phyloP scores from a whole-genome alignment of 2,113 vertebrate genomes.

The Pluvianellus socialis region DNA sequence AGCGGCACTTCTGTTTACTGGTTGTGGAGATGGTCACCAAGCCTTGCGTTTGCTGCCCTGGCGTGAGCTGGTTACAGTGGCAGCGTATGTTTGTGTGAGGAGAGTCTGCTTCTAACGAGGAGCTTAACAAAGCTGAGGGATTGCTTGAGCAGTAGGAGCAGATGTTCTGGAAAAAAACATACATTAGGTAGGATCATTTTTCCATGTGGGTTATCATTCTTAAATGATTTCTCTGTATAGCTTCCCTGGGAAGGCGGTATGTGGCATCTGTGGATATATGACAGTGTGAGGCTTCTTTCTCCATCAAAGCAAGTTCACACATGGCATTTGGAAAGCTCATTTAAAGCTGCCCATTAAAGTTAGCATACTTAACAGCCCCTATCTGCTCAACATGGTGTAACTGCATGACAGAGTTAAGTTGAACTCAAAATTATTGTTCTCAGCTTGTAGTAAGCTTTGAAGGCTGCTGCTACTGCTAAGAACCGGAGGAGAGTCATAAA shows the following conservation, averaged over 20 bases:
- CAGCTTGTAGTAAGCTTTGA: background rate
- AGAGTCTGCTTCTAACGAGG: background rate
- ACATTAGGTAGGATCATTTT: background rate
- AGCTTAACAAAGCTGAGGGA: background rate
- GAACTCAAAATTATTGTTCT: background rate
- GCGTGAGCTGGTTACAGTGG: background rate
- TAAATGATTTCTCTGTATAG: background rate
- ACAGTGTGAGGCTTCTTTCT: background rate
- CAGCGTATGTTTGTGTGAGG: accelerated
- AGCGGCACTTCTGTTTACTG: background rate
- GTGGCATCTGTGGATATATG: background rate
- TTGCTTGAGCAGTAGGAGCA: background rate
- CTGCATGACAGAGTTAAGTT: background rate
- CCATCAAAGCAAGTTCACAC: background rate
- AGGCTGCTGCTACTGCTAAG: background rate
- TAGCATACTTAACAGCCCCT: background rate
- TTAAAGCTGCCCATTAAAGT: background rate
- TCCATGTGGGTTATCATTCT: background rate
- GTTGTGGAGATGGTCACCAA: background rate
- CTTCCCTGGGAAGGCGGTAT: background rate
- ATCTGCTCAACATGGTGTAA: background rate
- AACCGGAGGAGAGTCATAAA: accelerated
- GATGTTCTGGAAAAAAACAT: background rate
- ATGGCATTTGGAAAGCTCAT: background rate
- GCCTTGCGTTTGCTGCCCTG: background rate